Percentiles rank a stretch among this genome's conserved stretches.
Conservation (phyloP, 92 coral and sea anemone genomes). For the Siderastrea siderea region DNA sequence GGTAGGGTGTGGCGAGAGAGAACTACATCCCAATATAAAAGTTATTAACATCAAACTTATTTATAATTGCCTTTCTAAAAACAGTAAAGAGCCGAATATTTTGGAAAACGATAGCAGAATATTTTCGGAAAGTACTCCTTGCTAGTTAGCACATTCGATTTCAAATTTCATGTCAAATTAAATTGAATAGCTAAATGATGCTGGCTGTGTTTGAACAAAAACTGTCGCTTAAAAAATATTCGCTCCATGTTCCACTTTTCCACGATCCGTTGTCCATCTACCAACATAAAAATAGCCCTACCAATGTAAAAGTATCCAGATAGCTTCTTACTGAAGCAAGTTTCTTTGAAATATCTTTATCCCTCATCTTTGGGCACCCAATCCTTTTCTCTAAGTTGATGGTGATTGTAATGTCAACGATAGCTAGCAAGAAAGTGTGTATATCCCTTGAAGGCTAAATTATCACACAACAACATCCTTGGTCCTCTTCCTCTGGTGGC, state of each 20-base stretch:
- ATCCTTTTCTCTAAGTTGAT: not conserved
- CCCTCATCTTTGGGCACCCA: not conserved
- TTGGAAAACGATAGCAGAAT: not conserved
- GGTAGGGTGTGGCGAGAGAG: conserved; percentile 27
- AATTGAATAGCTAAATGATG: not conserved
- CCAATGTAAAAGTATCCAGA: not conserved
- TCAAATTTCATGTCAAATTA: not conserved
- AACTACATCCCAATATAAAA: not conserved
- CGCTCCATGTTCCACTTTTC: not conserved
- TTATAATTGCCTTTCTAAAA: not conserved
- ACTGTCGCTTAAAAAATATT: conserved; percentile 12
- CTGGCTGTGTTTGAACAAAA: not conserved
- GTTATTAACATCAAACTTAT: not conserved
- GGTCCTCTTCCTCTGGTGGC: conserved; percentile 28
- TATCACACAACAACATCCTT: conserved; percentile 57
- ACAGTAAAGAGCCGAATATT: not conserved
- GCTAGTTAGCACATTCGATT: not conserved
- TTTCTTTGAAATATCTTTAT: not conserved
- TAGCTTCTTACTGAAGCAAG: conserved; percentile 24
- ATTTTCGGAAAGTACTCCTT: not conserved
- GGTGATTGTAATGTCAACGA: not conserved
- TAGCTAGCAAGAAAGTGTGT: not conserved
- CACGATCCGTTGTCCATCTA: not conserved
- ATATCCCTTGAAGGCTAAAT: conserved; percentile 18
- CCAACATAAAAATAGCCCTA: not conserved